Evolutionary conservation across 2,888 invertebrate species (phyloP).

Genomic region (Rhogogaster chlorosoma): DNA sequence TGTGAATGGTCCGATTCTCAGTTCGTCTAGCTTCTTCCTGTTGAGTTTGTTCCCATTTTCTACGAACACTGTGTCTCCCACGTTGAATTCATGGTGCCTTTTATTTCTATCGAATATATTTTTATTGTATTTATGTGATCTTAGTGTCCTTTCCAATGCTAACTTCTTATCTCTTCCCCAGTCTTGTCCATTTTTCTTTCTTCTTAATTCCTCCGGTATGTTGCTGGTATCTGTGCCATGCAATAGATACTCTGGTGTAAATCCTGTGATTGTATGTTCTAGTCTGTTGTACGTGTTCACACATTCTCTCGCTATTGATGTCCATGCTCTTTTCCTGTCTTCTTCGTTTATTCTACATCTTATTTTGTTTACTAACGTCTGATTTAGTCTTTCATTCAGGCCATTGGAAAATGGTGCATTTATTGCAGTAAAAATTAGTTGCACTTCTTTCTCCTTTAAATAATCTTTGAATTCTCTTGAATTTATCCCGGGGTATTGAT

Average conservation of each 20-base stretch:
- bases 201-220: constrained; percentile 55
- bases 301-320: constrained; percentile 59
- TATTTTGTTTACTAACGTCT: constrained; percentile 60
- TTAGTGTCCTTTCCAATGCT: constrained; percentile 41
- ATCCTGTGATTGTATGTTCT: constrained; percentile 58
- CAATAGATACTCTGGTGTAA: constrained; percentile 59
- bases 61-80: constrained; percentile 47
- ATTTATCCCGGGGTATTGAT: constrained; percentile 60
- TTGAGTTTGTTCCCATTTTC: constrained; percentile 50
- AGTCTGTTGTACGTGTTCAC: constrained; percentile 59
- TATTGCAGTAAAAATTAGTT: constrained; percentile 58
- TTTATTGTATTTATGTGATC: constrained; percentile 41
- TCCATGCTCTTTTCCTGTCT: constrained; percentile 56
- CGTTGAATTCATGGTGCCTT: constrained; percentile 49
- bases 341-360: constrained; percentile 59
- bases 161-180: constrained; percentile 41
- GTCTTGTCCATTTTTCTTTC: constrained; percentile 38
- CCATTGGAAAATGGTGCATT: constrained; percentile 60
- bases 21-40: constrained; percentile 52
- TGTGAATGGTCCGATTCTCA: constrained; percentile 50
- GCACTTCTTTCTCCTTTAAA: constrained; percentile 56
- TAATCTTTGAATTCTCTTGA: constrained; percentile 61
- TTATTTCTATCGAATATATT: constrained; percentile 46
- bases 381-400: constrained; percentile 60
- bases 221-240: constrained; percentile 54